Base-by-base conservation (phyloP, 2,888 invertebrate species). In the Neuroscelio doddi region DNA sequence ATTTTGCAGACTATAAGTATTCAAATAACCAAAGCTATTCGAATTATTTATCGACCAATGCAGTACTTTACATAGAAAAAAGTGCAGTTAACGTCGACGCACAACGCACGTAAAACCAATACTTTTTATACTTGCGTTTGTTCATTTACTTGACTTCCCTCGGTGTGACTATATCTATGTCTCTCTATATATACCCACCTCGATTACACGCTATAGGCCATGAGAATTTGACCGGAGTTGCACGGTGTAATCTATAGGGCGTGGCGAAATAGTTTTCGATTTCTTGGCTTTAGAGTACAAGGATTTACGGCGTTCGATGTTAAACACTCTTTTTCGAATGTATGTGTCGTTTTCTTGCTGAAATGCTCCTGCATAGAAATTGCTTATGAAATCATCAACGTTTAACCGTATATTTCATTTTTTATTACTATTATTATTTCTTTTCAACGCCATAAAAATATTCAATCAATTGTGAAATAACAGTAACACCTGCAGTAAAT, bases 221-320 rank as follows among this genome's bases (percentile, higher is more conserved):
- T 9, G 46, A 32, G 42, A 14, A 34, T 50, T 30, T 47, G 68
- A 69, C 61, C 68, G 69, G 71, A 69, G 71, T 71, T 69, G 71
- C 71, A 70, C 69, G 68, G 73, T 72, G 73, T 80, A 79, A 80
- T 80, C 77, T 79, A 78, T 73, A 73, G 77, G 76, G 79, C 77
- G 77, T 78, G 75, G 76, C 75, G 77, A 70, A 77, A 78, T 75
- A 78, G 79, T 78, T 78, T 79, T 76, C 78, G 79, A 79, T 80
- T 79, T 75, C 75, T 78, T 64, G 73, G 72, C 72, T 73, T 69
- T 71, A 57, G 64, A 68, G 51, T 29, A 15, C 44, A 45, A 56
- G 59, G 74, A 77, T 77, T 76, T 77, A 77, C 74, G 76, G 57
- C 63, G 47, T 47, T 41, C 64, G 56, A 55, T 68, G 66, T 70